Percentiles rank a stretch among this genome's conserved stretches.
These are phyloP conservation scores for Rambutsinella grinnellia DNA, from an alignment of 2,888 invertebrate genomes.

Conservation along the genomic window DNA sequence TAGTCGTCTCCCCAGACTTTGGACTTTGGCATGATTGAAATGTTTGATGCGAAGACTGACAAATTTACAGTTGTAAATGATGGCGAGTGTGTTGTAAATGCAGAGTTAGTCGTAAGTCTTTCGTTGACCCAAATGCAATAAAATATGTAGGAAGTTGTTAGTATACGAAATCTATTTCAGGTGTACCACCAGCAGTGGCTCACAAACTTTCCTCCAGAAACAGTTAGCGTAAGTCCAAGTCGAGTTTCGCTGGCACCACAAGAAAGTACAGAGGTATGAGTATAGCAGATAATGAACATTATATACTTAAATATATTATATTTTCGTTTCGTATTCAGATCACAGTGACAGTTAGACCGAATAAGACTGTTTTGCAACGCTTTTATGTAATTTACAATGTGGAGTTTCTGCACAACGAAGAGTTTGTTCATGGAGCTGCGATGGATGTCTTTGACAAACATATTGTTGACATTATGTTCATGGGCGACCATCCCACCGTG, in stretches of 20 bases:
- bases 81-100: slow-evolving; percentile 39
- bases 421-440: slow-evolving; percentile 20
- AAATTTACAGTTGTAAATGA: slow-evolving; percentile 47
- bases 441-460: slow-evolving; percentile 40
- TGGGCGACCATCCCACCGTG: slow-evolving; percentile 57
- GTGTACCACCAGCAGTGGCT: slow-evolving; percentile 61
- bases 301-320: too few species aligned
- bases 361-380: slow-evolving; percentile 47
- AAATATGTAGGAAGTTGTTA: too few species aligned
- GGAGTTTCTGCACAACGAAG: slow-evolving; percentile 29
- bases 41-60: slow-evolving; percentile 52
- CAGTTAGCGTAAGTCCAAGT: slow-evolving; percentile 41
- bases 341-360: slow-evolving; percentile 52
- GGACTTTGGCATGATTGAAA: slow-evolving; percentile 60
- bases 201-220: slow-evolving; percentile 38
- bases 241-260: slow-evolving; percentile 40
- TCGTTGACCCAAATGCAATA: neutral
- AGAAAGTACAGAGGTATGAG: slow-evolving; percentile 45
- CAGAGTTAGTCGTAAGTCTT: slow-evolving; percentile 49
- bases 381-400: slow-evolving; percentile 54
- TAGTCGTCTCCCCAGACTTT: slow-evolving; percentile 44
- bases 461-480: slow-evolving; percentile 50
- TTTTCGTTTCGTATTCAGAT: too few species aligned
- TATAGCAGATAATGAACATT: slow-evolving; percentile 3
- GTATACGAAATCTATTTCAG: slow-evolving; percentile 34